Percentiles rank a stretch among this genome's conserved stretches.
These are phyloP conservation scores for Bubalus kerabau DNA, from an alignment of 2,113 vertebrate species.

Conservation along the genomic window DNA sequence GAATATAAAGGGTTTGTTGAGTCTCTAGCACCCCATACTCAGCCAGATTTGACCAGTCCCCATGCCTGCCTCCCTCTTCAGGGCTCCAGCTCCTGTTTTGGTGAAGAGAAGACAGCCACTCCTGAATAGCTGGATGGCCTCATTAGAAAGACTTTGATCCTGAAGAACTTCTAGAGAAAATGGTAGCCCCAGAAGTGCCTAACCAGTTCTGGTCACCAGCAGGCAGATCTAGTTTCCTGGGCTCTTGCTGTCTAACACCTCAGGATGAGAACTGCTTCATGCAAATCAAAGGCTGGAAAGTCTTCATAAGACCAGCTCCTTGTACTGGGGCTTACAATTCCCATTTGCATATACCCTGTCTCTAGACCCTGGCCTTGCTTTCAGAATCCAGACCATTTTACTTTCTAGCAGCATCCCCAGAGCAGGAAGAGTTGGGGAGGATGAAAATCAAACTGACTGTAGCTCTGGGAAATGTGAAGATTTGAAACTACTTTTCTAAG, in stretches of 20 bases:
- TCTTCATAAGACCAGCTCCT: not conserved
- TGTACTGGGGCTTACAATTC: not conserved
- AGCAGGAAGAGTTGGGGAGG: not conserved
- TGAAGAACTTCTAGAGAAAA: not conserved
- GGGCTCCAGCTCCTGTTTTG: not conserved
- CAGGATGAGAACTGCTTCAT: not conserved
- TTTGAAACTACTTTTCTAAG: not conserved
- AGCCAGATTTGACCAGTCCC: not conserved
- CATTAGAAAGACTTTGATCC: not conserved
- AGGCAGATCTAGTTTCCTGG: not conserved
- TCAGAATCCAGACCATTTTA: not conserved
- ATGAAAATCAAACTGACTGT: not conserved
- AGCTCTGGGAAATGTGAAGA: not conserved
- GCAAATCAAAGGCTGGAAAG: not conserved
- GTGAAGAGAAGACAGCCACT: not conserved
- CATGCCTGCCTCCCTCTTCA: not conserved
- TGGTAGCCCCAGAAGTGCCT: not conserved
- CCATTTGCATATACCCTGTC: not conserved
- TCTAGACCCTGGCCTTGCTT: not conserved
- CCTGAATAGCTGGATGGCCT: not conserved
- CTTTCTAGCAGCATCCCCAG: not conserved
- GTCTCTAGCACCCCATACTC: not conserved
- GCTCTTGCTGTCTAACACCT: not conserved
- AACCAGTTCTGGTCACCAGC: not conserved
- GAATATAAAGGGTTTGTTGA: not conserved